These are phyloP conservation scores for Melipona bicolor DNA, from an alignment of 2,888 invertebrate genomes.

Conservation along the genomic window DNA sequence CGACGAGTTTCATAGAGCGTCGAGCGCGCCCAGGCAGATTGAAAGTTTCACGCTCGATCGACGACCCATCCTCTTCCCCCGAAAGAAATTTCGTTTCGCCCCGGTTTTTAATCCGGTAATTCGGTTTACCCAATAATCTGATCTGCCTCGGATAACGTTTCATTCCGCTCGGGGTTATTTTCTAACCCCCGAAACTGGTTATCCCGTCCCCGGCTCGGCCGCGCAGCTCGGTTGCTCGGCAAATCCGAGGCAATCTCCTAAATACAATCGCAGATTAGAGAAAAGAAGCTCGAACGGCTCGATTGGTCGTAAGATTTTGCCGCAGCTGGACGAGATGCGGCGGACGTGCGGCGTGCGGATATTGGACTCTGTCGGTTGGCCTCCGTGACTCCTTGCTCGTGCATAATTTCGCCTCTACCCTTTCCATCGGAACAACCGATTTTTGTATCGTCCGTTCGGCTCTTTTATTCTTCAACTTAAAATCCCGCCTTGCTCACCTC, in stretches of 20 bases:
- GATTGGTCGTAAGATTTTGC: constrained; percentile 14
- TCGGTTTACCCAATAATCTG: constrained; percentile 2
- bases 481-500: not conserved
- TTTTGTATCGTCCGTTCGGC: not conserved
- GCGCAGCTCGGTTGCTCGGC: not conserved
- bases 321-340: not conserved
- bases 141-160: constrained; percentile 18
- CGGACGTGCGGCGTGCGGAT: not conserved
- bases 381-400: not conserved
- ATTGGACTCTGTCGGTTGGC: not conserved
- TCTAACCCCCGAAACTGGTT: not conserved
- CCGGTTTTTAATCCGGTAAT: not conserved
- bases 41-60: not conserved
- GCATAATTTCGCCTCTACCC: not conserved
- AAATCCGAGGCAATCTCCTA: constrained; percentile 7
- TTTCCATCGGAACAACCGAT: not conserved
- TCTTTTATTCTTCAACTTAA: not conserved
- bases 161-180: constrained; percentile 9
- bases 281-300: not conserved
- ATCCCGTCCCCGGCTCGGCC: too few relatives aligned
- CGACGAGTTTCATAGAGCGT: not conserved
- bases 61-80: too few relatives aligned
- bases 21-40: not conserved
- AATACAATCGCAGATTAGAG: constrained; percentile 11
- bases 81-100: not conserved